Percentiles rank a stretch among this genome's conserved stretches.
These are phyloP conservation scores for Oreochromis spilurus DNA, from an alignment of 2,113 vertebrate species.

Conservation along the genomic window DNA sequence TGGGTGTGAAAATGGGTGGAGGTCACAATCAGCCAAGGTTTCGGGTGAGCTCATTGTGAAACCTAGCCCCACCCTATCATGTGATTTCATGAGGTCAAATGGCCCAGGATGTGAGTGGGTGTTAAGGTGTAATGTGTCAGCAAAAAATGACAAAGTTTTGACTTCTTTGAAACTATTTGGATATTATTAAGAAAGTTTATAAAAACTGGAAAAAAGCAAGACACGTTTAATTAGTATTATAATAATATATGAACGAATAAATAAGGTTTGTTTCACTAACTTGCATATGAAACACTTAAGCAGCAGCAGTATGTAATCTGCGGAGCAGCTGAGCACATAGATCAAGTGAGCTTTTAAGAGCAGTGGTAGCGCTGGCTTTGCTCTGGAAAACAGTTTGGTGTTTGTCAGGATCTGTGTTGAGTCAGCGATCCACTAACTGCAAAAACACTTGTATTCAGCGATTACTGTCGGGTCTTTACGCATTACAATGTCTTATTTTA, in stretches of 20 bases:
- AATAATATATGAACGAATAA: rapidly evolving
- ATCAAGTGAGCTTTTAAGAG: background rate
- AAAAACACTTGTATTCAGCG: background rate
- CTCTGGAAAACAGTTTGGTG: background rate
- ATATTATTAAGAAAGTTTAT: background rate
- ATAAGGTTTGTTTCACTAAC: background rate
- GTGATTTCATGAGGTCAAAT: too few relatives aligned
- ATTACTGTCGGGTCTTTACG: background rate
- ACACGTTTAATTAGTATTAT: background rate
- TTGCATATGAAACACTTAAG: background rate
- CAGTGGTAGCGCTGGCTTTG: background rate
- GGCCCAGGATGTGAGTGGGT: too few relatives aligned
- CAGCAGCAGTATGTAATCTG: background rate
- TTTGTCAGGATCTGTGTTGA: background rate
- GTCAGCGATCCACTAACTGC: background rate
- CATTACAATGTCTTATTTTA: background rate
- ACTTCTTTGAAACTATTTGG: background rate
- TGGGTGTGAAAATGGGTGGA: background rate
- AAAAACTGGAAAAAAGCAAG: background rate
- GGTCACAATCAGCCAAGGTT: background rate
- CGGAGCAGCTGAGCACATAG: background rate
- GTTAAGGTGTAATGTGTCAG: too few relatives aligned
- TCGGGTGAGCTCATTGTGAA: rapidly evolving
- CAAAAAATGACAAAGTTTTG: background rate
- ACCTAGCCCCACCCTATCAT: too few relatives aligned